Conservation (phyloP, 2,888 invertebrate genomes). For the Polymixis lichenea region DNA sequence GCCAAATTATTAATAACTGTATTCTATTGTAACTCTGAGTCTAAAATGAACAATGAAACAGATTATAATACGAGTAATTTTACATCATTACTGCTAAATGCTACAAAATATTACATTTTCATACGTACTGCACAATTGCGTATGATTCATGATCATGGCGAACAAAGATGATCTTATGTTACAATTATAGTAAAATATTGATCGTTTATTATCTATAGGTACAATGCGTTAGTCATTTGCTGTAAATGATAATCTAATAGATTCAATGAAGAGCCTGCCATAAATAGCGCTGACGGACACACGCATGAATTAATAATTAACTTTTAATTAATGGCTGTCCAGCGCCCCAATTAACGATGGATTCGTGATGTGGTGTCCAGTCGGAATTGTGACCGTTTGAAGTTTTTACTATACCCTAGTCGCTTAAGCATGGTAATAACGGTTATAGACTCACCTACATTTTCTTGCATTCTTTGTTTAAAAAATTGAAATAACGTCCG, state of each 20-base stretch:
- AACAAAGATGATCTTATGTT: slow-evolving; percentile 68
- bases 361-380: slow-evolving; percentile 15
- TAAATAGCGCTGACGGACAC: slow-evolving; percentile 53
- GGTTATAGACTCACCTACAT: neutral
- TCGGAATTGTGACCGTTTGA: neutral
- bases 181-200: slow-evolving; percentile 71
- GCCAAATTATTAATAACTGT: slow-evolving; percentile 29
- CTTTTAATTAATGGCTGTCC: slow-evolving; percentile 37
- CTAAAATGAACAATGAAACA: slow-evolving; percentile 44
- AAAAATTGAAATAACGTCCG: neutral
- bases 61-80: slow-evolving; percentile 43
- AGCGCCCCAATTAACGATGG: slow-evolving; percentile 40
- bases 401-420: neutral
- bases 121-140: slow-evolving; percentile 46
- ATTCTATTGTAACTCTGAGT: slow-evolving; percentile 21
- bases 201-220: slow-evolving; percentile 71
- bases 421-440: neutral
- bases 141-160: slow-evolving; percentile 72
- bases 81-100: slow-evolving; percentile 38
- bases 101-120: slow-evolving; percentile 47
- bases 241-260: slow-evolving; percentile 66
- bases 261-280: slow-evolving; percentile 33
- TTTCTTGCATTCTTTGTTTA: too few relatives aligned
- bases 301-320: slow-evolving; percentile 56
- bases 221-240: slow-evolving; percentile 70